Evolutionary conservation across 2,888 invertebrate genomes (phyloP), one percentile per base, ranked within the genome.

Genomic region (Melanotus villosus): DNA sequence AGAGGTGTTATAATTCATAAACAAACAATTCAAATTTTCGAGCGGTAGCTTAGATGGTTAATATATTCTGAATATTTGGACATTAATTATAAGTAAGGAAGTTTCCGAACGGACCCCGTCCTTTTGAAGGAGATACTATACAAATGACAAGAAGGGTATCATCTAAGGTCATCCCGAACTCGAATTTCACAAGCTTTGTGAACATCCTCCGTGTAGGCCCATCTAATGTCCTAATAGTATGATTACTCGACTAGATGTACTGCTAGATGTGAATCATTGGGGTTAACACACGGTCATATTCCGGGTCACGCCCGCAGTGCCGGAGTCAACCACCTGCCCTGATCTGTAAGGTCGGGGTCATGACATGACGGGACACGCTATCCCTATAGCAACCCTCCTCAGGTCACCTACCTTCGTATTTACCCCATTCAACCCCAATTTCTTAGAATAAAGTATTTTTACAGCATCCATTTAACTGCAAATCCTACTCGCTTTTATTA

Each of bases 301-400:
- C 69, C 73, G 64, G 75, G 71, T 70, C 75, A 74, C 63, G 68
- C 65, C 73, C 68, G 69, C 64, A 45, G 47, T 47, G 60, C 32
- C 36, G 65, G 70, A 74, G 78, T 79, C 80, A 80, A 78, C 79
- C 77, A 80, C 80, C 79, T 80, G 79, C 77, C 71, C 73, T 69
- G 69, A 67, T 67, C 75, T 54, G 68, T 76, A 77, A 77, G 80
- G 78, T 80, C 79, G 80, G 78, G 80, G 80, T 80, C 80, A 75
- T 79, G 77, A 79, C 78, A 77, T 66, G 77, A 70, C 76, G 75
- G 74, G 74, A 73, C 77, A 66, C 70, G 57, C 68, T 75, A 75
- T 73, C 77, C 77, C 76, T 70, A 64, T 45, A 64, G 65, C 64
- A 66, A 71, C 66, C 57, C 70, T 66, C 68, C 71, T 34, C 63